Evolutionary conservation across 2,797 vertebrate species (phyloP).

Genomic region (Fistularia tabacaria): DNA sequence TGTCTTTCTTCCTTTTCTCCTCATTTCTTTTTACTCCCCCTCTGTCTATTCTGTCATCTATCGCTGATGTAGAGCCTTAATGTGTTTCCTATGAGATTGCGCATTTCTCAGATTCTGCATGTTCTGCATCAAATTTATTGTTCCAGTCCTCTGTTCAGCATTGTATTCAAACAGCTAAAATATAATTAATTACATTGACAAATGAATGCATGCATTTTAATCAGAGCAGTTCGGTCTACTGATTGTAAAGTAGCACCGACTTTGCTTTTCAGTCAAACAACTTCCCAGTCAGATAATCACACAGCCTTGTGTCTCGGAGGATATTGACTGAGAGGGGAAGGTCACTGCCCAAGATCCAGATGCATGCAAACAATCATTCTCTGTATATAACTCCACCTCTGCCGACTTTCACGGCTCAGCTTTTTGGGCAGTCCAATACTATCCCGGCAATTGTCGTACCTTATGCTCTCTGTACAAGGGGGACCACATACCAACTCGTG

Average conservation of each 20-base stretch:
- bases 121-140: constrained; percentile 31
- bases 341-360: constrained; percentile 40
- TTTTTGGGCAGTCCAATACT: not conserved
- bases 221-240: constrained; percentile 50
- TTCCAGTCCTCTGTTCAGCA: constrained; percentile 19
- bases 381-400: not conserved
- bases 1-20: too few species aligned
- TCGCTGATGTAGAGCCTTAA: not conserved
- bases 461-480: constrained; percentile 17
- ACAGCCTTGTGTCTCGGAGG: constrained; percentile 39
- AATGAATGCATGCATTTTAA: constrained; percentile 45
- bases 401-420: not conserved
- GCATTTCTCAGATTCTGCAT: constrained; percentile 32
- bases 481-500: constrained; percentile 18
- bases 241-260: constrained; percentile 48
- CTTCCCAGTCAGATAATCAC: constrained; percentile 56
- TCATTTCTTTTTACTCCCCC: too few species aligned
- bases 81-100: constrained; percentile 18
- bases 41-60: not conserved
- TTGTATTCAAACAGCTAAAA: constrained; percentile 44
- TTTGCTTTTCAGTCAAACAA: constrained; percentile 49
- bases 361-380: constrained; percentile 12
- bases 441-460: not conserved
- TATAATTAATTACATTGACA: constrained; percentile 50
- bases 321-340: constrained; percentile 57